Evolutionary conservation across 2,888 invertebrate genomes (phyloP).

Genomic region (Micropterix aruncella): DNA sequence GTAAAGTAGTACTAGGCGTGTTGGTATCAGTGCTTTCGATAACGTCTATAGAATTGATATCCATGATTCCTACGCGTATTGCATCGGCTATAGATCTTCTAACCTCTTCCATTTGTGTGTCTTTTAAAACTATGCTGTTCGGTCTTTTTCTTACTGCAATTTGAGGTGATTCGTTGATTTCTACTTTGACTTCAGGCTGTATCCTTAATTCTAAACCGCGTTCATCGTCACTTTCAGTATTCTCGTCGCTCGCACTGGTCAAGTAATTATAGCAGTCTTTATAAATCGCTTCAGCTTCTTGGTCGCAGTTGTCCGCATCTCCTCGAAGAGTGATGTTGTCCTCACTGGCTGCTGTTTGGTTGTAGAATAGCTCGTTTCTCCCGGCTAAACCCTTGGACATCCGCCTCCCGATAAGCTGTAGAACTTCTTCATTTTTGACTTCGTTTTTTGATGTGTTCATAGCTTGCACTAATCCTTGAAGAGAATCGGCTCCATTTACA

Average conservation of each 20-base stretch:
- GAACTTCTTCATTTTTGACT: no score
- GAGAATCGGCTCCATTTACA: constrained; percentile 13
- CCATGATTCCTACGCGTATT: not conserved
- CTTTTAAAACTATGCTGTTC: not conserved
- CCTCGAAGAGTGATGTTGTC: not conserved
- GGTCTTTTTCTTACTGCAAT: no score
- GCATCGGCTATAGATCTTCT: not conserved
- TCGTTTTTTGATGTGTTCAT: not conserved
- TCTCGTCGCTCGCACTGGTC: not conserved
- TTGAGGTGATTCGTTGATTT: not conserved
- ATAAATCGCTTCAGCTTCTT: not conserved
- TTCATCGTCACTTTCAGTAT: not conserved
- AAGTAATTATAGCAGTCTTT: not conserved
- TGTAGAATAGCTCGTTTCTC: not conserved
- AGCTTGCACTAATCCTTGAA: not conserved
- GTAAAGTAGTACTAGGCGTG: not conserved
- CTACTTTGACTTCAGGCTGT: not conserved
- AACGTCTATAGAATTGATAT: not conserved
- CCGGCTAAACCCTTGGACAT: not conserved
- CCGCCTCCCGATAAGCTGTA: not conserved
- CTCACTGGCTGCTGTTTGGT: not conserved
- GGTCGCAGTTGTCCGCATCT: not conserved
- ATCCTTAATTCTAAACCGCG: not conserved
- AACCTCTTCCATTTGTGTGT: not conserved
- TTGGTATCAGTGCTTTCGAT: not conserved